Conservation (phyloP, 1,140 invertebrate species). For the Zaprionus capensis region DNA sequence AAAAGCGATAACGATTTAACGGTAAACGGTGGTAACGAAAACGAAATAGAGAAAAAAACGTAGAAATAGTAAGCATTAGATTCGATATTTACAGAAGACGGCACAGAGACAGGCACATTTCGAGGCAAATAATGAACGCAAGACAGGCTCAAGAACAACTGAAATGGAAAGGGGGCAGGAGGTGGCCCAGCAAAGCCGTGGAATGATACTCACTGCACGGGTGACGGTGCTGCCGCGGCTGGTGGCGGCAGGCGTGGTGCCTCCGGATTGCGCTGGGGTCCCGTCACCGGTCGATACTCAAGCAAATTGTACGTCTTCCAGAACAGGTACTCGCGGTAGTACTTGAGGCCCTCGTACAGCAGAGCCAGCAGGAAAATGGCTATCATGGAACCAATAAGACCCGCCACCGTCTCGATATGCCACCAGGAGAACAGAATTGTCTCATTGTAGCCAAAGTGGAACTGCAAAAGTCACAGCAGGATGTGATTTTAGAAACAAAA, state of each 20-base stretch:
- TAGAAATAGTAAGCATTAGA: constrained; percentile 45
- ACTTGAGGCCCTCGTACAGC: constrained; percentile 96
- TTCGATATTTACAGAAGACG: constrained; percentile 60
- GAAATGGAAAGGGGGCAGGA: background rate
- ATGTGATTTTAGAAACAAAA: background rate
- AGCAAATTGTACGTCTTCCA: constrained; percentile 92
- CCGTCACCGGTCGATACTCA: constrained; percentile 89
- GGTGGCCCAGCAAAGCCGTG: constrained; percentile 49
- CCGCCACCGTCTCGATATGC: constrained; percentile 89
- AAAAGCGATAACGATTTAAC: constrained; percentile 35
- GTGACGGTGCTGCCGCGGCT: constrained; percentile 76
- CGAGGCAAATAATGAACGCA: background rate
- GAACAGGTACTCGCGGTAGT: constrained; percentile 93
- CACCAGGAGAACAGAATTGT: constrained; percentile 92
- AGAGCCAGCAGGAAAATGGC: constrained; percentile 93
- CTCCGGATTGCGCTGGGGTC: constrained; percentile 88
- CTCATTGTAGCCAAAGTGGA: constrained; percentile 91
- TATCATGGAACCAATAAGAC: constrained; percentile 92
- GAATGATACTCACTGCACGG: constrained; percentile 88
- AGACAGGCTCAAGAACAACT: constrained; percentile 8
- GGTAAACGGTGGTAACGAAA: constrained; percentile 52
- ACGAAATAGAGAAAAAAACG: constrained; percentile 48
- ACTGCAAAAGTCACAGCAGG: constrained; percentile 87
- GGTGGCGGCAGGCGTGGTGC: constrained; percentile 66
- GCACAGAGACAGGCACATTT: background rate